A percentile compares a stretch with the other conserved stretches of the same genome.
Evolutionary conservation across 2,888 invertebrate species (phyloP).

Genomic region (Ptycholaimellus sp.): DNA sequence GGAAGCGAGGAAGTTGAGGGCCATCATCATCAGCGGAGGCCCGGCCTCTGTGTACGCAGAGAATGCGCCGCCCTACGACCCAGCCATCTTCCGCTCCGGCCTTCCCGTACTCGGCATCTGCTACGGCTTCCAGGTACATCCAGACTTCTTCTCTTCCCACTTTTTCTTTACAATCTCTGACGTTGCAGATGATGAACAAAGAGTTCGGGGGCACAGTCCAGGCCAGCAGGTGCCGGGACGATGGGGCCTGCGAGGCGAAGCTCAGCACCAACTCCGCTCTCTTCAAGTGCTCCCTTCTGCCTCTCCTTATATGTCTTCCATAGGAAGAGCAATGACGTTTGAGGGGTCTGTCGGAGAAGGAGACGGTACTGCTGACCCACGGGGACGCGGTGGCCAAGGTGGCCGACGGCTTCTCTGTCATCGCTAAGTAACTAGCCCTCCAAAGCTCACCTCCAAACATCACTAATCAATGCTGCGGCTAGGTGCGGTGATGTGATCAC

Average conservation of each 20-base stretch:
- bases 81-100: slow-evolving; percentile 77
- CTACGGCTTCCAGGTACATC: slow-evolving; percentile 62
- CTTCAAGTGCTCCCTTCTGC: no score
- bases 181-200: slow-evolving; percentile 65
- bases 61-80: slow-evolving; percentile 77
- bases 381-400: slow-evolving; percentile 72
- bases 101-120: slow-evolving; percentile 84
- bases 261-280: slow-evolving; percentile 63
- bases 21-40: slow-evolving; percentile 88
- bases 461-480: no score
- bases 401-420: slow-evolving; percentile 60
- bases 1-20: slow-evolving; percentile 36
- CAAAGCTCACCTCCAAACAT: no score
- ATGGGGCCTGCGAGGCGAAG: no score
- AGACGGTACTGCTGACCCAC: slow-evolving; percentile 79
- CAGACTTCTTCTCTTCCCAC: no score
- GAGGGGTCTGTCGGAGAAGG: no score
- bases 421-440: slow-evolving; percentile 49
- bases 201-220: slow-evolving; percentile 81
- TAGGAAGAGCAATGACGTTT: no score
- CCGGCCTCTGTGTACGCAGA: slow-evolving; percentile 85
- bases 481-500: slow-evolving; percentile 12
- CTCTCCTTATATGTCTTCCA: no score
- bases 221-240: no score
- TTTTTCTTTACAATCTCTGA: no score